Base-by-base conservation (phyloP, 2,113 vertebrate species). In the Eudyptes chrysolophus region DNA sequence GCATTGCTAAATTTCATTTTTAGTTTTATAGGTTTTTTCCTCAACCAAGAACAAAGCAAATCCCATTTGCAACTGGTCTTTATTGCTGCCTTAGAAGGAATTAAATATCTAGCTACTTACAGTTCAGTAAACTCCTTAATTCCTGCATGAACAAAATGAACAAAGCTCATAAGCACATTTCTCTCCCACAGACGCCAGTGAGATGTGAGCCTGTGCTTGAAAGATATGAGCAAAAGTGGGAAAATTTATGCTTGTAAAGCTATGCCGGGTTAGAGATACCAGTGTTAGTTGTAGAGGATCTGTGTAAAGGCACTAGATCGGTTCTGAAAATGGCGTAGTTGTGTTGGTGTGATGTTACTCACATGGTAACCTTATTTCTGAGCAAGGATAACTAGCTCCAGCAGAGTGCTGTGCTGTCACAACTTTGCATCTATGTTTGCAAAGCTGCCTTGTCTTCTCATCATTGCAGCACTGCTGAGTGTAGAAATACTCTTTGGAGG, bases 31-130 rank as follows among this genome's bases (percentile, higher is more conserved):
- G 21, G 2, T 51, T 92, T 61, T 84, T 70, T 10, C n/a, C 16
- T 94, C 54, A 89, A 42, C 30, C 27, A 75, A 84, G 94, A 95
- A 75, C 61, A 95, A 94, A 92, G 61, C 3, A 94, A 95, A 95
- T 95, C 69, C 49, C 44, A 76, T 84, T 94, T 95, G n/a, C 60
- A 86, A 49, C 18, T 48, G 20, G 30, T 75, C 58, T 95, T 94
- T 80, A 58, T 58, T 75, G 18, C 64, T 94, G 64, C n/a, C 48
- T 94, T 70, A 68, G 76, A 74, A 64, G n/a, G 80, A 89, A 89
- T 95, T 89, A 82, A 94, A 84, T 72, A 84, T 19, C 20, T 72
- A 94, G 64, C 64, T 84, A 55, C 69, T 90, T 84, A 40, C 20
- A 81, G 42, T 89, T 84, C 38, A 94, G 29, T 65, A 76, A 92